Evolutionary conservation across 2,797 vertebrate genomes (phyloP), one percentile per base, ranked within the genome.

Genomic region (Selene dorsalis): DNA sequence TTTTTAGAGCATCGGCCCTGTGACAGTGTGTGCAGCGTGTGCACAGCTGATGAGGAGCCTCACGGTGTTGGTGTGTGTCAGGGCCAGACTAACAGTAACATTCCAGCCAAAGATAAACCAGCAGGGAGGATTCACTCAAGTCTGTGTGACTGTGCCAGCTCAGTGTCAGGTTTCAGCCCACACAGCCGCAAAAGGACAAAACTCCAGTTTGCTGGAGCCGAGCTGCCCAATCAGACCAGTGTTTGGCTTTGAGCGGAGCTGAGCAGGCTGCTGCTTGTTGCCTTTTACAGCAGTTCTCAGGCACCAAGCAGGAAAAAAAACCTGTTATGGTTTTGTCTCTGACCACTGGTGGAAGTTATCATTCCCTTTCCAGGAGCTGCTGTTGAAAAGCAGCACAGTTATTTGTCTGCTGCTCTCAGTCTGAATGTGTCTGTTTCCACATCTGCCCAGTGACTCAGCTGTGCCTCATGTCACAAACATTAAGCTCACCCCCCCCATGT

Each of bases 271-370:
- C 75, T 84, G 79, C 73, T 69, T 67, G 75, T 94, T 94, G 78
- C 94, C 93, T 95, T 95, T 94, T 95, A 95, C 91, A 94, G 94
- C 47, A 67, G 88, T 93, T 73, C 67, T 61, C 57, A 24, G 50
- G 22, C 52, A 1, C 57, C 17, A n/a, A 61, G 82, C 79, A 32
- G 18, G 24, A 60, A 74, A 77, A 82, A 75, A 82, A 60, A 61
- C 16, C 53, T 89, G 82, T 83, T 87, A 62, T 72, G 79, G 52
- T 78, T 82, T 52, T 76, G 59, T 73, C 30, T 20, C 28, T 30
- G 69, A 71, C 63, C 66, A 14, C 64, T 64, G 82, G n/a, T 83
- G 50, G 75, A 81, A 58, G 41, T 52, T 50, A n/a, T 78, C 77
- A 63, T 90, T 93, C 69, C 89, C 84, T 80, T 91, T 84, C 81